Conservation (phyloP, 2,888 invertebrate species). For the Papilio gigon region DNA sequence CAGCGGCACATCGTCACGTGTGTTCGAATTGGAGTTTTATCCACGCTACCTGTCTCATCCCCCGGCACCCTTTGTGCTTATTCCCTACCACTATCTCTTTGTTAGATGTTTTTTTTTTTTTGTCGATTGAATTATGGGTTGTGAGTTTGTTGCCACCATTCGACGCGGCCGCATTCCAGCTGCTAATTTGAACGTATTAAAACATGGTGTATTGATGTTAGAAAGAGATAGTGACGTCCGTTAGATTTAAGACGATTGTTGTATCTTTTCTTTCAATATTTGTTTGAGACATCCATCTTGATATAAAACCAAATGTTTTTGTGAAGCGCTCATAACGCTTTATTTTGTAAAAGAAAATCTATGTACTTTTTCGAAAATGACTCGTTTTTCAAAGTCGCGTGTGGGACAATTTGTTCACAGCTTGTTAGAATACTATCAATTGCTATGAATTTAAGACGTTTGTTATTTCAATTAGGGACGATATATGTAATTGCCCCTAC, state of each 20-base stretch:
- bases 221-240: slow-evolving; percentile 45
- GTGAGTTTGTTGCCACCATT: slow-evolving; percentile 75
- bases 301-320: not conserved
- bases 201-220: slow-evolving; percentile 48
- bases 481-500: slow-evolving; percentile 28
- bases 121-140: slow-evolving; percentile 74
- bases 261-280: slow-evolving; percentile 42
- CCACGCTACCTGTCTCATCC: slow-evolving; percentile 77
- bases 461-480: slow-evolving; percentile 39
- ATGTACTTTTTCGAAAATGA: no score
- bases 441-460: slow-evolving; percentile 35
- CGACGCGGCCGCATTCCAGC: slow-evolving; percentile 74
- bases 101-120: slow-evolving; percentile 69
- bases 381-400: not conserved
- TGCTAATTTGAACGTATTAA: slow-evolving; percentile 71
- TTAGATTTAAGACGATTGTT: slow-evolving; percentile 23
- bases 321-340: not conserved
- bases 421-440: slow-evolving; percentile 35
- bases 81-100: slow-evolving; percentile 65
- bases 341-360: not conserved
- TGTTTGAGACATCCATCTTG: slow-evolving; percentile 13
- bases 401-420: slow-evolving; percentile 8
- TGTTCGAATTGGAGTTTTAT: slow-evolving; percentile 56
- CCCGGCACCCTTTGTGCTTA: slow-evolving; percentile 66
- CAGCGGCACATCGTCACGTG: slow-evolving; percentile 39